phyloP scores from a whole-genome alignment of 2,797 vertebrate species.

The Balearica regulorum region DNA sequence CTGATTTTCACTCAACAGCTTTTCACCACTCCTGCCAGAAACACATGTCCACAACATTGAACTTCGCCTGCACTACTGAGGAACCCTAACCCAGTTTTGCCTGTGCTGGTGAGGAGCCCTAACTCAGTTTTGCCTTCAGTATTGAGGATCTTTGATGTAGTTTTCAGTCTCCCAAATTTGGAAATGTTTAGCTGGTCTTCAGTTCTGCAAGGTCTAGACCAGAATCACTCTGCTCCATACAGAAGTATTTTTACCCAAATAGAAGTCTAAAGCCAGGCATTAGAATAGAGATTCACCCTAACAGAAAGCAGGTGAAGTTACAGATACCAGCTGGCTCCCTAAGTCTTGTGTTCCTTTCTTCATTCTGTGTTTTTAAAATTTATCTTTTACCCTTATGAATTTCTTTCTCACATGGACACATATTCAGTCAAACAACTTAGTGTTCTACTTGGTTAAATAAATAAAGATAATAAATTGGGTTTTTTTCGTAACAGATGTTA shows the following conservation, averaged over 20 bases:
- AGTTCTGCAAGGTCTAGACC: neutral
- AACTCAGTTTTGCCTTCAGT: neutral
- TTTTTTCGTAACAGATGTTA: conserved; percentile 50
- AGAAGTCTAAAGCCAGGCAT: neutral
- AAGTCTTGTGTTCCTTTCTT: neutral
- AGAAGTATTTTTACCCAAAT: neutral
- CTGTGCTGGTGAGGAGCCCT: neutral
- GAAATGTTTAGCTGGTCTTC: neutral
- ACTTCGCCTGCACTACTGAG: neutral
- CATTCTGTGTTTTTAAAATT: neutral
- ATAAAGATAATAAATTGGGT: neutral
- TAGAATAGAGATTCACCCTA: neutral
- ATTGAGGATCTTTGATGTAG: neutral
- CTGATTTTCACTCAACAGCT: neutral
- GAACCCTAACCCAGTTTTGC: neutral
- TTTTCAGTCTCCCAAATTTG: neutral
- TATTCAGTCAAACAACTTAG: neutral
- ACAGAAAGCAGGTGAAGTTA: conserved; percentile 24
- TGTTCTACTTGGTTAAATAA: neutral
- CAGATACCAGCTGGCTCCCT: neutral
- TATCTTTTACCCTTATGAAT: neutral
- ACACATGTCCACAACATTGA: neutral
- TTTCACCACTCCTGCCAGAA: neutral
- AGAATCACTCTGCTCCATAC: neutral
- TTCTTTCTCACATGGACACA: neutral